Conservation (phyloP, 2,113 vertebrate genomes). For the Megaceryle torquata region DNA sequence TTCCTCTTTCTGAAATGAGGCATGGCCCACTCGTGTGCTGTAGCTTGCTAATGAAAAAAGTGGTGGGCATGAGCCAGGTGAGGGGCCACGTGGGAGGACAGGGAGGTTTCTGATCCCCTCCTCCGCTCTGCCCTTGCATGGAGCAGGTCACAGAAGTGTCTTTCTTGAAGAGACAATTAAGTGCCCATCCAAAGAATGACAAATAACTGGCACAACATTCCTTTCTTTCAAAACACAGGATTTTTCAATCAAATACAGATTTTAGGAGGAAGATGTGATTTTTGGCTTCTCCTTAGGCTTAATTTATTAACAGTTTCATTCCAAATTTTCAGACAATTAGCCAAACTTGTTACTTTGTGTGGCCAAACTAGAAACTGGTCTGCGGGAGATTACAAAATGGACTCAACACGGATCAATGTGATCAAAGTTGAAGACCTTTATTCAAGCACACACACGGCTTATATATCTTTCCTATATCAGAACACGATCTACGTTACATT, state of each 20-base stretch:
- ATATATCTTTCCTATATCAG: too few relatives aligned
- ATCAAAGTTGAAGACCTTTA: too few relatives aligned
- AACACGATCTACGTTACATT: too few relatives aligned
- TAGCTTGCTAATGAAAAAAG: background rate
- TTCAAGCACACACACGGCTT: too few relatives aligned
- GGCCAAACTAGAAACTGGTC: background rate
- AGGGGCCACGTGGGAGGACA: accelerated
- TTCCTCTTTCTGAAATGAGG: background rate
- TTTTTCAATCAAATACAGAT: constrained; percentile 24
- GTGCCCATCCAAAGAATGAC: background rate
- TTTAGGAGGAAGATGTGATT: constrained; percentile 8
- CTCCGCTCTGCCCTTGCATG: accelerated
- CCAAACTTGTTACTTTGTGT: background rate
- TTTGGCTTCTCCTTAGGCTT: constrained; percentile 14
- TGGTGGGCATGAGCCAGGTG: background rate
- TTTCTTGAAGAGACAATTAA: background rate
- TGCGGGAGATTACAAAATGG: too few relatives aligned
- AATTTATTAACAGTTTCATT: constrained; percentile 41
- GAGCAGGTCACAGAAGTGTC: background rate
- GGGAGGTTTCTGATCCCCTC: background rate
- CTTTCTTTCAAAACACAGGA: background rate
- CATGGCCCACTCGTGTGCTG: background rate
- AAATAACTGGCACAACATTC: background rate
- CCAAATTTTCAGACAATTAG: background rate
- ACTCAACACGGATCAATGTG: too few relatives aligned